Conservation (phyloP, 2,888 invertebrate genomes). For the Amblyjoppa fuscipennis region DNA sequence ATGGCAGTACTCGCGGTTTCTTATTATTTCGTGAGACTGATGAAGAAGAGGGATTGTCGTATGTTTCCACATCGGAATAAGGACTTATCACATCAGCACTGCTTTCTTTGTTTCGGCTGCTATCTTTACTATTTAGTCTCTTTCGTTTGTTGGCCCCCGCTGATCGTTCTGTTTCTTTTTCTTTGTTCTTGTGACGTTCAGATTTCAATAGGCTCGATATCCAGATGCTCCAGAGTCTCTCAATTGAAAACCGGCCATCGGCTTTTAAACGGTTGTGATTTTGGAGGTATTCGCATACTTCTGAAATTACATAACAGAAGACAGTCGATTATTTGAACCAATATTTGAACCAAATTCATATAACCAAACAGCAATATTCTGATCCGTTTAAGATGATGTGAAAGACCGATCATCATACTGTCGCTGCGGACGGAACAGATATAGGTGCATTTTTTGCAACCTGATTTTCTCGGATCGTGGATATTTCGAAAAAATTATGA, state of each 20-base stretch:
- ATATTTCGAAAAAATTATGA: too few relatives aligned
- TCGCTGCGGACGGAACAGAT: too few relatives aligned
- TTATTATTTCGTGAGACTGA: not conserved
- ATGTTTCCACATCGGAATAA: not conserved
- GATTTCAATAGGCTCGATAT: not conserved
- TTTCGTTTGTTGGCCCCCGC: not conserved
- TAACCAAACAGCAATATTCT: too few relatives aligned
- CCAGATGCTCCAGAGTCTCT: not conserved
- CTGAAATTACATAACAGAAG: not conserved
- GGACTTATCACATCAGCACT: not conserved
- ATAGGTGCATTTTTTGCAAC: too few relatives aligned
- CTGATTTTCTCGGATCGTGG: too few relatives aligned
- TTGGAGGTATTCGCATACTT: not conserved
- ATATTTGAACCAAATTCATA: too few relatives aligned
- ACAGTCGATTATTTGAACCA: too few relatives aligned
- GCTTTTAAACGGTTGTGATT: not conserved
- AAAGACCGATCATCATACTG: too few relatives aligned
- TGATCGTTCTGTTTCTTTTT: not conserved
- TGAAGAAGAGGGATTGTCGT: not conserved
- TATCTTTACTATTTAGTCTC: not conserved
- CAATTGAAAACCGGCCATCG: not conserved
- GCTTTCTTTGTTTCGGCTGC: not conserved
- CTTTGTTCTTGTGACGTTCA: not conserved
- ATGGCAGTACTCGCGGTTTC: not conserved
- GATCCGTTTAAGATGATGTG: too few relatives aligned